Percentiles rank a stretch among this genome's conserved stretches.
Conservation (phyloP, 2,888 invertebrate species). For the Acronicta alni region DNA sequence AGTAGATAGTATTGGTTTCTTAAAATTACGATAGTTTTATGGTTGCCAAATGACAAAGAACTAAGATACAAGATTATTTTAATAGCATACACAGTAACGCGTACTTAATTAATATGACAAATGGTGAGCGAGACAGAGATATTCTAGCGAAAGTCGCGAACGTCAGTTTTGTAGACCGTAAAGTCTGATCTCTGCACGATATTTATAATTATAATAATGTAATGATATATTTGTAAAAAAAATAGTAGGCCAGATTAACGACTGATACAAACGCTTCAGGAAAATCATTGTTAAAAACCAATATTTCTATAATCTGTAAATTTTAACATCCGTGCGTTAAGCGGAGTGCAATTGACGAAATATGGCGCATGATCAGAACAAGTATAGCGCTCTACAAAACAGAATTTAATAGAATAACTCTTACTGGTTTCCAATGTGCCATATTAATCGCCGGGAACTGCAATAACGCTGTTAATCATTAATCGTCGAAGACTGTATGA, state of each 20-base stretch:
- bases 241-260: no score
- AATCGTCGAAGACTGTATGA: constrained; percentile 35
- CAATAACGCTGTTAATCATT: constrained; percentile 29
- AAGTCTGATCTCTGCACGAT: background rate
- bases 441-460: constrained; percentile 43
- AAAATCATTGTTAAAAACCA: no score
- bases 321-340: background rate
- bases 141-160: background rate
- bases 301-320: no score
- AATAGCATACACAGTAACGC: constrained; percentile 39
- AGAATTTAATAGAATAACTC: background rate
- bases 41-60: constrained; percentile 31
- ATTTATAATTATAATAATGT: no score
- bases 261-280: no score
- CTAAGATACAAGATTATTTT: constrained; percentile 21
- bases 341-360: background rate
- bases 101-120: constrained; percentile 38
- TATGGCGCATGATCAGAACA: background rate
- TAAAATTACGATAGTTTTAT: constrained; percentile 30
- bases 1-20: constrained; percentile 1
- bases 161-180: constrained; percentile 10
- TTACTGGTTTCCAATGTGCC: constrained; percentile 39
- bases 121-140: constrained; percentile 24
- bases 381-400: constrained; percentile 11
- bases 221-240: no score